Base-by-base conservation (phyloP, 2,888 invertebrate species). In the Phyto melanocephala region DNA sequence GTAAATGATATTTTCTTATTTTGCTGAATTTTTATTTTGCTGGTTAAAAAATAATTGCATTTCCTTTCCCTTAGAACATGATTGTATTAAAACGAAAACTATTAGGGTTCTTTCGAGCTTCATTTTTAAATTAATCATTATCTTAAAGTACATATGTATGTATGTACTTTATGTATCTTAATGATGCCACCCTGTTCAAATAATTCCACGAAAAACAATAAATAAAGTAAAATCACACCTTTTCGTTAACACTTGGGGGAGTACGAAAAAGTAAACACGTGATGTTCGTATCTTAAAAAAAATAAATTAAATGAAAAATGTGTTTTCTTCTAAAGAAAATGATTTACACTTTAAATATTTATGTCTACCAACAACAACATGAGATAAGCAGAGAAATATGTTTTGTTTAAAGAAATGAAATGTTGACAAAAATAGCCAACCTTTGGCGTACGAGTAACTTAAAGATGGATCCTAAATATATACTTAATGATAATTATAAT, bases 171-270 rank as follows among this genome's bases (percentile, higher is more conserved):
- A 50, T 15, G n/a, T 10, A 1, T 7, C 15, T 13, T 54, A 54
- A 15, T 54, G 22, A n/a, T 52, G 7, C 11, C 52, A 52, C 22
- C n/a, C 2, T 72, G 72, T 72, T 60, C 40, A 15, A 6, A 24
- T 52, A 56, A 47, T 58, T 35, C 35, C 35, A 35, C 24, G 13
- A 47, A 37, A 22, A 47, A 17, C 4, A 6, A 45, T 45, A 45
- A 47, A 20, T 22, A 11, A 47, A 7, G 5, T 67, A 67, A 58
- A n/a, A n/a, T 76, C 76, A 76, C 67, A 76, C 67, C 67, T 76
- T 58, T 50, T 68, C 20, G 15, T 17, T 76, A 10, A 60, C 67
- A 67, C 67, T 52, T 67, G 33, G 15, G 17, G 17, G 22, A n/a
- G n/a, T 10, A 6, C 63, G 2, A 37, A 42, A 11, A 62, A 45